Conservation (phyloP, 1,140 invertebrate species). For the Halyomorpha halys region DNA sequence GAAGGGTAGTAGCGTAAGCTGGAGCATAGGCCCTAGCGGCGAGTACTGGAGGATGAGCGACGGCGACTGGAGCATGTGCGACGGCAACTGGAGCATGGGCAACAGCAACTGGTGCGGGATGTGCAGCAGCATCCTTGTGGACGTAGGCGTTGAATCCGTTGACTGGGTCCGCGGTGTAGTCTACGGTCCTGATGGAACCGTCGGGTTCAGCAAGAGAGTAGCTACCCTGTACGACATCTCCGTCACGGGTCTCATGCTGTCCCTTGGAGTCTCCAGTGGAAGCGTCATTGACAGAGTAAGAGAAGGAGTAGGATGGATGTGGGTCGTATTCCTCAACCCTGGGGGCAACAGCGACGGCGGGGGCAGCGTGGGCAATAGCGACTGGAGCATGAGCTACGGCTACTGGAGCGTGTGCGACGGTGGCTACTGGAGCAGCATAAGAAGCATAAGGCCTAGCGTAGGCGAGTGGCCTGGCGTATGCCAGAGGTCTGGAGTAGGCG, state of each 20-base stretch:
- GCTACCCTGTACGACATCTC: conserved; percentile 28
- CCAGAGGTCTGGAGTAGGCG: too few relatives aligned
- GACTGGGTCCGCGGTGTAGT: conserved; percentile 34
- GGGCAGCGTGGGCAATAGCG: conserved; percentile 4
- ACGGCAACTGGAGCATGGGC: conserved; percentile 33
- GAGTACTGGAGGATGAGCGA: conserved; percentile 29
- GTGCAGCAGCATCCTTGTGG: conserved; percentile 2
- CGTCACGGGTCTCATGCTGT: conserved; percentile 26
- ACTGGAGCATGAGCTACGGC: not conserved
- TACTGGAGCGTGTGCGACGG: not conserved
- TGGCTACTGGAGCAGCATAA: not conserved
- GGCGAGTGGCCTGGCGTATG: not conserved
- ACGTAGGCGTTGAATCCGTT: conserved; percentile 35
- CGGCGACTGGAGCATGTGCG: conserved; percentile 20
- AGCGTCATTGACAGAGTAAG: conserved; percentile 35
- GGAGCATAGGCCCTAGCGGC: conserved; percentile 3
- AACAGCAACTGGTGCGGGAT: not conserved
- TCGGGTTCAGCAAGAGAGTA: conserved; percentile 32
- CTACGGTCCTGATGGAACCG: conserved; percentile 32
- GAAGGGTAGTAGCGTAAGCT: conserved; percentile 11
- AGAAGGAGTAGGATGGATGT: conserved; percentile 32
- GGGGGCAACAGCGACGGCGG: not conserved
- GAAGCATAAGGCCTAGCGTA: not conserved
- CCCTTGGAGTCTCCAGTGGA: conserved; percentile 31
- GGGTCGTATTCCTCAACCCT: conserved; percentile 15